These are phyloP conservation scores for Paramisgurnus dabryanus DNA, from an alignment of 2,113 vertebrate genomes.

Conservation along the genomic window DNA sequence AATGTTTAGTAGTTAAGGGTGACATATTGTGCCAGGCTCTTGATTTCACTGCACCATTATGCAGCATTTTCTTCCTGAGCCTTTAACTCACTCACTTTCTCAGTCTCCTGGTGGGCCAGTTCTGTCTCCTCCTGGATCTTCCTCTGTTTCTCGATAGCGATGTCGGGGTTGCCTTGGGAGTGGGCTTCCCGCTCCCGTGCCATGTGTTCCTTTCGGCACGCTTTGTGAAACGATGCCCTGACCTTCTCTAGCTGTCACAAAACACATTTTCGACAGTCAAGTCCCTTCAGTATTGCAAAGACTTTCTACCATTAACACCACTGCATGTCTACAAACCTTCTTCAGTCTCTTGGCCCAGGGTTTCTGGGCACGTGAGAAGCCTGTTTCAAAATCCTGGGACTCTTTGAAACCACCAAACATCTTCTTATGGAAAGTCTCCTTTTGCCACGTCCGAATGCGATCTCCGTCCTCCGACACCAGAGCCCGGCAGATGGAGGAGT, in stretches of 20 bases:
- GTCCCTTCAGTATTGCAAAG: background rate
- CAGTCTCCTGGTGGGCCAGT: constrained; percentile 65
- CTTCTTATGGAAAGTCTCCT: constrained; percentile 82
- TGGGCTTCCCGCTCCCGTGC: constrained; percentile 66
- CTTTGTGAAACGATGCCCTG: constrained; percentile 72
- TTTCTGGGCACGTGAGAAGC: constrained; percentile 81
- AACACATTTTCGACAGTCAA: background rate
- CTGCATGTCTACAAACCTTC: constrained; percentile 66
- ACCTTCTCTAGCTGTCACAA: constrained; percentile 75
- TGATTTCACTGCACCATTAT: background rate
- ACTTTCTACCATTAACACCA: too few relatives aligned
- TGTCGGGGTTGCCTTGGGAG: constrained; percentile 75
- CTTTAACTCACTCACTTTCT: constrained; percentile 62
- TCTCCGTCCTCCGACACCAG: constrained; percentile 79
- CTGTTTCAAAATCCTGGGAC: constrained; percentile 76
- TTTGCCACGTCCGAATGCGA: constrained; percentile 80
- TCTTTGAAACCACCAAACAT: constrained; percentile 84
- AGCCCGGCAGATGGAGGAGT: constrained; percentile 78
- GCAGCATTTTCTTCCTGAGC: background rate
- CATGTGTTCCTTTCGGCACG: constrained; percentile 68
- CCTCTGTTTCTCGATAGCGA: constrained; percentile 73
- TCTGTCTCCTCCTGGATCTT: constrained; percentile 74
- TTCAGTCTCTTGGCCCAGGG: constrained; percentile 83
- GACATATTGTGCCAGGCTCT: background rate
- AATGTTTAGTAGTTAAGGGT: background rate